Evolutionary conservation across 2,113 vertebrate genomes (phyloP).

Genomic region (Callipepla squamata): DNA sequence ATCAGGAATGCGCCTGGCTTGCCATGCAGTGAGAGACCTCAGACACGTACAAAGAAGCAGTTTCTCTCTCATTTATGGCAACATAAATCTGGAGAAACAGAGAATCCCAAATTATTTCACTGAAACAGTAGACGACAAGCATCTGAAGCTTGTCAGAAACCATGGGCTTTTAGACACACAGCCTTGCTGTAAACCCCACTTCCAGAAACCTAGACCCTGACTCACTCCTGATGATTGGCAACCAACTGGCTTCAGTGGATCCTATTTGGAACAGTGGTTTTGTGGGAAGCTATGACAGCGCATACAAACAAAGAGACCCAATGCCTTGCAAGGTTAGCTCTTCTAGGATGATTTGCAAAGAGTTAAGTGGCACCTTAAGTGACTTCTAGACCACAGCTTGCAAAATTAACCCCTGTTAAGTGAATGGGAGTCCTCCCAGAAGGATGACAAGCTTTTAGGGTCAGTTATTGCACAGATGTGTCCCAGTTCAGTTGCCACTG

Average conservation of each 20-base stretch:
- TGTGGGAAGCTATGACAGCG: not conserved
- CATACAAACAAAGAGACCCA: not conserved
- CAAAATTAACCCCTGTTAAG: conserved; percentile 51
- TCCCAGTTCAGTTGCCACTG: not conserved
- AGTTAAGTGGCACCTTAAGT: conserved; percentile 26
- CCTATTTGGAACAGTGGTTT: not conserved
- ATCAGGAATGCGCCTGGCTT: not conserved
- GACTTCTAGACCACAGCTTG: conserved; percentile 34
- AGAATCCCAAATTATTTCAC: not conserved
- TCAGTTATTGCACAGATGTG: conserved; percentile 41
- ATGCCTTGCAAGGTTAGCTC: not conserved
- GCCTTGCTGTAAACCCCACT: not conserved
- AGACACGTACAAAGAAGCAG: not conserved
- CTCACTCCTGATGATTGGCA: not conserved
- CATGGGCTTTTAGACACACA: fast-evolving
- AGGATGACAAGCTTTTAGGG: conserved; percentile 29
- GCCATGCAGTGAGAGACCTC: not conserved
- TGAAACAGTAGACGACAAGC: not conserved
- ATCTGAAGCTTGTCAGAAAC: not conserved
- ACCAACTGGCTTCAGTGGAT: not conserved
- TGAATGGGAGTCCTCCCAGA: not conserved
- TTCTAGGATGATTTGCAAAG: not conserved
- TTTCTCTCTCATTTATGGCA: not conserved
- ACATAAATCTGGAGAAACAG: not conserved
- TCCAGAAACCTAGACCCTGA: not conserved